phyloP scores from a whole-genome alignment of 2,113 vertebrate species.

The Sinosuthora webbiana region DNA sequence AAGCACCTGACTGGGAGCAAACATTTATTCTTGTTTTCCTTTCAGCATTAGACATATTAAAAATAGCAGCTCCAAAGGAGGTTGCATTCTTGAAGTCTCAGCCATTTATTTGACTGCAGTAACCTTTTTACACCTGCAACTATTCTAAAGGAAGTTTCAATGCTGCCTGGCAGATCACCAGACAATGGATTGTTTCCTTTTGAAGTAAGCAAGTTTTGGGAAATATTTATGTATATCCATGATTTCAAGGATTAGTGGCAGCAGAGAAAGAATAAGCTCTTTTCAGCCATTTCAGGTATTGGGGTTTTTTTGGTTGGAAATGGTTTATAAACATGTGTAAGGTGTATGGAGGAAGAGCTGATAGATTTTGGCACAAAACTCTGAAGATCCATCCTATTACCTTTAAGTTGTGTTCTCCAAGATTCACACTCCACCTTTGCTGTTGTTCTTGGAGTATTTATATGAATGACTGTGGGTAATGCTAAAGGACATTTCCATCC shows the following conservation, averaged over 20 bases:
- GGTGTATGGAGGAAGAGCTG: not conserved
- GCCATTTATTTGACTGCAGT: not conserved
- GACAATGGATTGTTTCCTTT: not conserved
- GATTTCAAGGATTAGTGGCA: not conserved
- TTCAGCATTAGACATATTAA: not conserved
- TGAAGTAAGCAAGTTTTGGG: not conserved
- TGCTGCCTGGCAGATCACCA: not conserved
- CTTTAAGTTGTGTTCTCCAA: not conserved
- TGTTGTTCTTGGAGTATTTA: not conserved
- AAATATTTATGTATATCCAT: not conserved
- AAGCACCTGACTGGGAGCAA: not conserved
- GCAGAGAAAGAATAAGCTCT: not conserved
- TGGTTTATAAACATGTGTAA: not conserved
- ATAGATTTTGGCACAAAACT: not conserved
- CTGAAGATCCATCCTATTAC: not conserved
- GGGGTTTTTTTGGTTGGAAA: fast-evolving
- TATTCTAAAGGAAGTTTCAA: not conserved
- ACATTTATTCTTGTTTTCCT: slow-evolving; percentile 11
- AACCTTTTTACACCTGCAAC: not conserved
- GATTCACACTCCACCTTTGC: not conserved
- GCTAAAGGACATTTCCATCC: not conserved
- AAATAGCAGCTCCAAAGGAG: not conserved
- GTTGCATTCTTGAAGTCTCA: not conserved
- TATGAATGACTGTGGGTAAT: not conserved
- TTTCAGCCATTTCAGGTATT: not conserved